phyloP scores from a whole-genome alignment of 1,140 invertebrate genomes.

The Drosophila sproati region DNA sequence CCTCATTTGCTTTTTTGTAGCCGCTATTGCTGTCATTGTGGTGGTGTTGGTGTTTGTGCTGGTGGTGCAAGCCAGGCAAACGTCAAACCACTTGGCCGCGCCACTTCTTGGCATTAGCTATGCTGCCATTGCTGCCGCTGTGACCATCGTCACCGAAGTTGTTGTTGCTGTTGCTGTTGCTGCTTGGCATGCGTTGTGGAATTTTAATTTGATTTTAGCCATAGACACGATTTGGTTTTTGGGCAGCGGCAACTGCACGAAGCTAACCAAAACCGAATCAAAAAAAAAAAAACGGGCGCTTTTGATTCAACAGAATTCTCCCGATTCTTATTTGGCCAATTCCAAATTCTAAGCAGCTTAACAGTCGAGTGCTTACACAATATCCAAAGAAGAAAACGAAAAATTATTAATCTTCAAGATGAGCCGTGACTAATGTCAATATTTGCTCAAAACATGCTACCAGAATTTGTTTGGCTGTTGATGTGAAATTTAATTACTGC shows the following conservation, averaged over 20 bases:
- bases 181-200: conserved; percentile 78
- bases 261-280: conserved; percentile 52
- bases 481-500: conserved; percentile 63
- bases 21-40: neutral
- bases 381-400: conserved; percentile 6
- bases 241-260: conserved; percentile 55
- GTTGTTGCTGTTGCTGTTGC: conserved; percentile 22
- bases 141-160: conserved; percentile 23
- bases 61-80: conserved; percentile 26
- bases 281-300: conserved; percentile 42
- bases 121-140: conserved; percentile 49
- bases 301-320: conserved; percentile 30
- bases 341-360: conserved; percentile 44
- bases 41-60: neutral
- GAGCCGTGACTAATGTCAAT: conserved; percentile 72
- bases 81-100: conserved; percentile 55
- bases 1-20: neutral
- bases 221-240: conserved; percentile 78
- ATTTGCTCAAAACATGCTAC: conserved; percentile 56
- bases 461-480: conserved; percentile 46
- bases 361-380: conserved; percentile 39
- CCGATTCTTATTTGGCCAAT: conserved; percentile 28
- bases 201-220: conserved; percentile 82
- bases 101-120: conserved; percentile 77
- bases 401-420: conserved; percentile 38